Base-by-base conservation (phyloP, 2,797 vertebrate species). In the Megalops cyprinoides region DNA sequence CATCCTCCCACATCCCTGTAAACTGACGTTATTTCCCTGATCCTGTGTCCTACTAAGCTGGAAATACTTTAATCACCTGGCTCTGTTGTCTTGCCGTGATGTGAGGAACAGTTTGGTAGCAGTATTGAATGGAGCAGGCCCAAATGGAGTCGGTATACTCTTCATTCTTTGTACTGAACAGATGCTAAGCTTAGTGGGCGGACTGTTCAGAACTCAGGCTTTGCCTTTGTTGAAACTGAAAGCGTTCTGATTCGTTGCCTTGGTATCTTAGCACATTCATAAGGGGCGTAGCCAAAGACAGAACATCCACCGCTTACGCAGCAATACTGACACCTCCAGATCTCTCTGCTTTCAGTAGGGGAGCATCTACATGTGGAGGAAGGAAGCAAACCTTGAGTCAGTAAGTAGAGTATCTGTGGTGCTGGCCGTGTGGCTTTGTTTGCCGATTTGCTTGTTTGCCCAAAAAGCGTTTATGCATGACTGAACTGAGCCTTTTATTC, bases 391-490 rank as follows among this genome's bases (percentile, higher is more conserved):
- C 15, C 5, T 51, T 48, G 5, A 51, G 49, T 15, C 49, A 51
- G 49, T 8, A 51, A 1, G 49, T 51, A 15, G 7, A 78, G 37
- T 81, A 31, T 28, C 15, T n/a, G 14, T 14, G 31, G 31, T 53
- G 42, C 74, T 73, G 74, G 0, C 1, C 4, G 51, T 74, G 60
- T 80, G n/a, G n/a, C n/a, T 76, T 31, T 0, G 20, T 75, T 74
- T 74, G 0, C 74, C n/a, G n/a, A 65, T 84, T 83, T 84, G 81
- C 75, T 49, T 81, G 83, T 76, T 79, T 79, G 84, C 83, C 83
- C 69, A 62, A 81, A 82, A 18, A 18, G 78, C 46, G 76, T 75
- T 84, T 81, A 51, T 15, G 8, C 75, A 28, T 58, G 76, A 37
- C 78, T 69, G 71, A 56, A 67, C 60, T 53, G 77, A 60, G 56